Conservation (phyloP, 2,113 vertebrate genomes). For the Alethe castanea region DNA sequence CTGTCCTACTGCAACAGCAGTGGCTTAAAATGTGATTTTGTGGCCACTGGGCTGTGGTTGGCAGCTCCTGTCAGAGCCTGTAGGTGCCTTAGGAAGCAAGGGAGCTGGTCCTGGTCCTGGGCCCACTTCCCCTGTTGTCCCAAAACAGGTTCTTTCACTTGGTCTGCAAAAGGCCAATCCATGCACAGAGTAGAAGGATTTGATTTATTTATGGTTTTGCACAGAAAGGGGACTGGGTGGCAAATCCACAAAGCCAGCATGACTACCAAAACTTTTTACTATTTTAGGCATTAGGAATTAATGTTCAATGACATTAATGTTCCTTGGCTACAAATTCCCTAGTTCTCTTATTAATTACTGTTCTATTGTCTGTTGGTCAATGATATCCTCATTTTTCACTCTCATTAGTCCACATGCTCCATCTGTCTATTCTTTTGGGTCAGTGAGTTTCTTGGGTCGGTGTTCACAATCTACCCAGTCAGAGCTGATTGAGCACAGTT, state of each 20-base stretch:
- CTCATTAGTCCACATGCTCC: background rate
- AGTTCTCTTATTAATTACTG: background rate
- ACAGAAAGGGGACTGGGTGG: background rate
- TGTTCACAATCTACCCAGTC: background rate
- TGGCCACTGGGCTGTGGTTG: background rate
- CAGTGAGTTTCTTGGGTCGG: background rate
- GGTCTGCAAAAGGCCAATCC: background rate
- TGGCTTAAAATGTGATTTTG: rapidly evolving
- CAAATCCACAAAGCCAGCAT: background rate
- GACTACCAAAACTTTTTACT: background rate
- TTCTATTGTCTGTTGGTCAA: background rate
- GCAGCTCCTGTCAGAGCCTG: background rate
- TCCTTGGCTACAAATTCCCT: background rate
- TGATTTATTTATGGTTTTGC: background rate
- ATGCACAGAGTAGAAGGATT: background rate
- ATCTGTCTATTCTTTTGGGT: background rate
- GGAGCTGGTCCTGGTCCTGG: background rate
- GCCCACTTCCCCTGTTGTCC: background rate
- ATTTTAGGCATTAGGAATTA: background rate
- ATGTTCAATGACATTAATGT: background rate
- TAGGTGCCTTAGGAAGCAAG: background rate
- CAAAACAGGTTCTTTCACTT: background rate
- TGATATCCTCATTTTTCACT: background rate
- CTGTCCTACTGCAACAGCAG: background rate
- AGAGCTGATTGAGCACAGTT: background rate